Base-by-base conservation (phyloP, 2,888 invertebrate species). In the Cephus rjabovi region DNA sequence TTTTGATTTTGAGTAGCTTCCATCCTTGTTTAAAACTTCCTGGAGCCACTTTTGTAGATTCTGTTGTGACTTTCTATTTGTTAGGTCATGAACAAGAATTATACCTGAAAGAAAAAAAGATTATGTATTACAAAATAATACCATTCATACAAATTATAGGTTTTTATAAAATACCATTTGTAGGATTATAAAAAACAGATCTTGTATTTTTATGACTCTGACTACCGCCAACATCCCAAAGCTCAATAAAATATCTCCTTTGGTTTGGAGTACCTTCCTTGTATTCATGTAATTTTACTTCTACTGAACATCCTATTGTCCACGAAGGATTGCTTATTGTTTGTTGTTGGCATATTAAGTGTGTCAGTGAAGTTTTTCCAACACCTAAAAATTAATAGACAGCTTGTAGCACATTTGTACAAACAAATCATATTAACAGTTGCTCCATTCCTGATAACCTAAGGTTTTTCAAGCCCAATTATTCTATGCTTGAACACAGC, bases 211-310 rank as follows among this genome's bases (percentile, higher is more conserved):
- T 95, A 90, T 99, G 99, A 86, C 95, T 97, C 82, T 96, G 95
- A 82, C 98, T 98, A 1, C 99, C 99, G 9, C 99, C 99, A 77
- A 99, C 95, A 91, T 99, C 99, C 97, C 99, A 99, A 56, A 99
- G 93, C 92, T 99, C 99, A 34, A 99, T 94, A 91, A 98, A 98
- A 91, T 96, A 98, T 9, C 97, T 95, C 86, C 96, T 96, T 90
- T 99, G 98, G 80, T 95, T 95, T 33, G 97, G 96, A 0, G 98
- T 98, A 1, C 98, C 98, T 92, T 98, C 98, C 90, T 97, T 97
- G 90, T 96, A 99, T 90, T 98, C 97, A 89, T 99, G 98, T 75
- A 99, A 93, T 93, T 98, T 98, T 0, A 98, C 98, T 93, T 99
- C 98, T 1, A 98, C 96, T 1, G 97, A 96, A 91, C 98, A 98